Evolutionary conservation across 1,140 invertebrate species (phyloP).

Genomic region (Vanessa atalanta): DNA sequence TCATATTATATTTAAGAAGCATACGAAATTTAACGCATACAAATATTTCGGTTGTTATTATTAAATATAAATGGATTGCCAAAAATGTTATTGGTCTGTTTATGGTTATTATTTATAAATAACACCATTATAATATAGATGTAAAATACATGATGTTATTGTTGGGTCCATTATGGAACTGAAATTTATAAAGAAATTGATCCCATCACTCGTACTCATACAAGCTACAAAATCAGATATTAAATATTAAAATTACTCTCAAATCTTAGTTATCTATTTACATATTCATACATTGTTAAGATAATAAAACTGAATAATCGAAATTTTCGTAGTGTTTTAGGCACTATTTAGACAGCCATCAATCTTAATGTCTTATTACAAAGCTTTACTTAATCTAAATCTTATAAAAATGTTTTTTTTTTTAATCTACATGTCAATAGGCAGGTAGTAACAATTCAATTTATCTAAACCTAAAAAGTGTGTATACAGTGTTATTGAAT

Average conservation of each 20-base stretch:
- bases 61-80: conserved; percentile 19
- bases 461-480: conserved; percentile 66
- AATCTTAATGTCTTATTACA: conserved; percentile 77
- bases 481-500: conserved; percentile 65
- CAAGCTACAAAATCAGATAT: conserved; percentile 63
- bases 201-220: conserved; percentile 66
- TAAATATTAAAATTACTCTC: conserved; percentile 60
- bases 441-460: conserved; percentile 76
- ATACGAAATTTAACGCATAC: conserved; percentile 1
- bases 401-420: conserved; percentile 61
- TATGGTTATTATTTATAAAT: conserved; percentile 26
- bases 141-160: conserved; percentile 22
- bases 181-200: conserved; percentile 64
- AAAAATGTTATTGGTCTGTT: conserved; percentile 32
- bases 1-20: not conserved
- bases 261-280: conserved; percentile 65
- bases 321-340: conserved; percentile 80
- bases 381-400: conserved; percentile 72
- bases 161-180: conserved; percentile 34
- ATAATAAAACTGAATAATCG: conserved; percentile 77
- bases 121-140: conserved; percentile 23
- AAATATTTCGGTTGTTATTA: conserved; percentile 23
- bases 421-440: conserved; percentile 74
- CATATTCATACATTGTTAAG: conserved; percentile 67
- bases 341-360: conserved; percentile 81